Conservation (phyloP, 2,888 invertebrate genomes). For the Drosophila ezoana region DNA sequence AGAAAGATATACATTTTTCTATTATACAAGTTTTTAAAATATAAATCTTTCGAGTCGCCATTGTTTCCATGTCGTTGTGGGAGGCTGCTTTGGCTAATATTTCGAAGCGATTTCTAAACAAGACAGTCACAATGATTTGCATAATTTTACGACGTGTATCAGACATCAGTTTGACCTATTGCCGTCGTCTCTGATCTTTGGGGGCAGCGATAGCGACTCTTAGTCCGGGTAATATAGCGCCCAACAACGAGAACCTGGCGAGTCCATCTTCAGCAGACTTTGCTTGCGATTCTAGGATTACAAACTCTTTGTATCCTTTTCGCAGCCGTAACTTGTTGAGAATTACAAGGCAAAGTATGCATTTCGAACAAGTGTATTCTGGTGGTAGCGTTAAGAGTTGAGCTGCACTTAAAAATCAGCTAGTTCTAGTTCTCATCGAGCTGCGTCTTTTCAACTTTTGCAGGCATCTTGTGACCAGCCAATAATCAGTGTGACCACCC, state of each 20-base stretch:
- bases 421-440: not conserved
- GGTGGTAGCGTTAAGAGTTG: too few relatives aligned
- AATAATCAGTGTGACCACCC: constrained; percentile 41
- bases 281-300: too few relatives aligned
- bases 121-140: constrained; percentile 38
- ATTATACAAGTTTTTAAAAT: too few relatives aligned
- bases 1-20: too few relatives aligned
- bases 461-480: constrained; percentile 23
- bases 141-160: constrained; percentile 1
- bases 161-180: constrained; percentile 6
- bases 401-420: too few relatives aligned
- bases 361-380: too few relatives aligned
- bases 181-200: constrained; percentile 4
- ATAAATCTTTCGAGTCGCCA: not conserved
- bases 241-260: too few relatives aligned
- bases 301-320: too few relatives aligned
- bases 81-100: not conserved
- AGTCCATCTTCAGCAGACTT: too few relatives aligned
- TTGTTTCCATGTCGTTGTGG: not conserved
- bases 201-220: not conserved
- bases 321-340: too few relatives aligned
- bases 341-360: too few relatives aligned
- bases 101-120: not conserved
- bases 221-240: not conserved
- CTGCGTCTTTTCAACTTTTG: constrained; percentile 16